Conservation (phyloP, 2,113 vertebrate genomes). For the Burhinus oedicnemus region DNA sequence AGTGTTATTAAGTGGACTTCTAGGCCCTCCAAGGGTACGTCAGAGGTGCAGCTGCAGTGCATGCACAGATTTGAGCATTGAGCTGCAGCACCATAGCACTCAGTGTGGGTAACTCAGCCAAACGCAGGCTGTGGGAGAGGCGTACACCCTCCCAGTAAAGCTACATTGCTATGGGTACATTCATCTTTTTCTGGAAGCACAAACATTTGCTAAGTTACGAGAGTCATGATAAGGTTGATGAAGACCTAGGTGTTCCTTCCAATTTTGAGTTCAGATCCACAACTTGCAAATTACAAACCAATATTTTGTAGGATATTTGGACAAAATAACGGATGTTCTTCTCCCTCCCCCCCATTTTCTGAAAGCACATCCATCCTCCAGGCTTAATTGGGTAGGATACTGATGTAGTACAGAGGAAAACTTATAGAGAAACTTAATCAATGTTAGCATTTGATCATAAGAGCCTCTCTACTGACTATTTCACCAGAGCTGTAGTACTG, state of each 20-base stretch:
- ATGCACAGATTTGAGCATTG: not conserved
- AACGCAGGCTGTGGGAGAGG: fast-evolving
- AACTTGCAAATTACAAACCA: not conserved
- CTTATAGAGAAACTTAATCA: not conserved
- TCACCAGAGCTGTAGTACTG: not conserved
- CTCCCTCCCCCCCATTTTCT: not conserved
- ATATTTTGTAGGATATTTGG: not conserved
- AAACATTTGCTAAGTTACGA: not conserved
- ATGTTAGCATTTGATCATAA: not conserved
- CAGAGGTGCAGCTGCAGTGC: not conserved
- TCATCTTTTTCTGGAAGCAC: not conserved
- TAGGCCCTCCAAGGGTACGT: not conserved
- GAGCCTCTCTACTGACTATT: not conserved
- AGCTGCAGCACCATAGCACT: not conserved
- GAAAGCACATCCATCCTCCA: not conserved
- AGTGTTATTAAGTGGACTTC: not conserved
- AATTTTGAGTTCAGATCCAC: not conserved
- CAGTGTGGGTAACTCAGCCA: not conserved
- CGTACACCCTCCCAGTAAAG: not conserved
- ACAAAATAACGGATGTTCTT: not conserved
- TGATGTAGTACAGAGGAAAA: not conserved
- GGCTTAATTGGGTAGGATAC: not conserved
- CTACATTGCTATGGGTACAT: not conserved
- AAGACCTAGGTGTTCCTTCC: not conserved
- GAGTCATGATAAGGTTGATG: not conserved